These are phyloP conservation scores for Blomia tropicalis DNA, from an alignment of 2,888 invertebrate genomes.

Conservation along the genomic window DNA sequence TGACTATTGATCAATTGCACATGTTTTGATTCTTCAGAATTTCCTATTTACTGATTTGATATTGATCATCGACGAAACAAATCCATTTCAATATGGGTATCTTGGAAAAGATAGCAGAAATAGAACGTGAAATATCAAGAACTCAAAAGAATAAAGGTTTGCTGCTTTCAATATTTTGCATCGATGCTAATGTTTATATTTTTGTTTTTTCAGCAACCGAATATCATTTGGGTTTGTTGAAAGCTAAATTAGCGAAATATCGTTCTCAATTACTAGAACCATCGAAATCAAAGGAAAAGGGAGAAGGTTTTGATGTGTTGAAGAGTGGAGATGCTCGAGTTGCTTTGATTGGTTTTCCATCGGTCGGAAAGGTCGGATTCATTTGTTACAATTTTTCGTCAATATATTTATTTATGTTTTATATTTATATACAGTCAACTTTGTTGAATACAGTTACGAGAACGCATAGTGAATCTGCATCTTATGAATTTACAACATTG, in stretches of 20 bases:
- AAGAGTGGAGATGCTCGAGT: constrained; percentile 98
- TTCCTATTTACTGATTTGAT: no score
- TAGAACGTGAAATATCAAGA: constrained; percentile 90
- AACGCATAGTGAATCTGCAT: constrained; percentile 90
- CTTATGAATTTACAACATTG: constrained; percentile 94
- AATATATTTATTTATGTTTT: constrained; percentile 9
- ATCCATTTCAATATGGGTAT: constrained; percentile 97
- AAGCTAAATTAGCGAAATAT: constrained; percentile 90
- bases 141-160: constrained; percentile 99
- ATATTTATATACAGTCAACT: constrained; percentile 54
- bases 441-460: constrained; percentile 81
- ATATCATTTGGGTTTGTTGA: constrained; percentile 90
- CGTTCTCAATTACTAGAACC: constrained; percentile 86
- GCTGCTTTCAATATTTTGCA: constrained; percentile 30
- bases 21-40: no score
- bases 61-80: no score
- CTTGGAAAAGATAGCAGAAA: constrained; percentile 94
- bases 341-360: constrained; percentile 94
- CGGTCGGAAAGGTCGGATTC: constrained; percentile 59
- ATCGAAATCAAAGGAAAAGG: constrained; percentile 51
- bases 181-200: constrained; percentile 15
- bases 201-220: constrained; percentile 61
- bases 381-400: constrained; percentile 14
- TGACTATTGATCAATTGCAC: no score
- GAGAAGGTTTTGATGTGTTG: constrained; percentile 84